These are phyloP conservation scores for Hiodon alosoides DNA, from an alignment of 2,113 vertebrate species.

Conservation along the genomic window DNA sequence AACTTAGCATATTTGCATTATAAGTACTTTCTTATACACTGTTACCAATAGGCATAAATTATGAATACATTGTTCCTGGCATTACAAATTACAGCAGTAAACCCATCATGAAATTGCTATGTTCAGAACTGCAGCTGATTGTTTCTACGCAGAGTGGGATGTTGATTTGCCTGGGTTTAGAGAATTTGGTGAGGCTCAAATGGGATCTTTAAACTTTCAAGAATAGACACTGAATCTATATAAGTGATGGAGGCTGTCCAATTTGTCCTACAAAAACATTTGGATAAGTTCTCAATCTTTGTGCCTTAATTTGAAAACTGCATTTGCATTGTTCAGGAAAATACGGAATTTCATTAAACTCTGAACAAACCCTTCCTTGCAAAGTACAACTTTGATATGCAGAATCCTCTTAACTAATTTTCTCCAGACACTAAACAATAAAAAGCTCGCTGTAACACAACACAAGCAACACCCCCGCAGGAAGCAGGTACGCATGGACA, in stretches of 20 bases:
- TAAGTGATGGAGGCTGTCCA: constrained; percentile 49
- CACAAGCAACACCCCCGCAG: constrained; percentile 33
- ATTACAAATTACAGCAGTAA: too few species aligned
- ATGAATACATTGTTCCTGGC: too few species aligned
- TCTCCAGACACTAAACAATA: constrained; percentile 64
- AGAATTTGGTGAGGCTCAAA: constrained; percentile 19
- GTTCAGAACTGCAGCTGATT: too few species aligned
- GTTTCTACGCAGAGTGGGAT: too few species aligned
- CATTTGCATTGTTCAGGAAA: constrained; percentile 61
- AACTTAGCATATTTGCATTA: too few species aligned
- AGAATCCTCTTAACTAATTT: constrained; percentile 59
- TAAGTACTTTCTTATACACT: too few species aligned
- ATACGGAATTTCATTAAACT: constrained; percentile 68
- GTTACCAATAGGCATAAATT: too few species aligned
- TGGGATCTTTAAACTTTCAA: constrained; percentile 52
- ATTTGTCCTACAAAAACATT: constrained; percentile 57
- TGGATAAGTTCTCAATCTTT: constrained; percentile 38
- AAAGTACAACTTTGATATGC: constrained; percentile 62
- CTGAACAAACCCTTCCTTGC: constrained; percentile 57
- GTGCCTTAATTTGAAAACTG: constrained; percentile 53
- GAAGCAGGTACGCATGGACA: constrained; percentile 27
- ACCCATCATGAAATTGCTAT: too few species aligned
- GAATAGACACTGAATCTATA: constrained; percentile 45
- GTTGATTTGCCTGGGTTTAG: constrained; percentile 3
- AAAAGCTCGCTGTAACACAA: constrained; percentile 47